A percentile compares a stretch with the other conserved stretches of the same genome.
Evolutionary conservation across 2,888 invertebrate species (phyloP).

Genomic region (Agrotis segetum): DNA sequence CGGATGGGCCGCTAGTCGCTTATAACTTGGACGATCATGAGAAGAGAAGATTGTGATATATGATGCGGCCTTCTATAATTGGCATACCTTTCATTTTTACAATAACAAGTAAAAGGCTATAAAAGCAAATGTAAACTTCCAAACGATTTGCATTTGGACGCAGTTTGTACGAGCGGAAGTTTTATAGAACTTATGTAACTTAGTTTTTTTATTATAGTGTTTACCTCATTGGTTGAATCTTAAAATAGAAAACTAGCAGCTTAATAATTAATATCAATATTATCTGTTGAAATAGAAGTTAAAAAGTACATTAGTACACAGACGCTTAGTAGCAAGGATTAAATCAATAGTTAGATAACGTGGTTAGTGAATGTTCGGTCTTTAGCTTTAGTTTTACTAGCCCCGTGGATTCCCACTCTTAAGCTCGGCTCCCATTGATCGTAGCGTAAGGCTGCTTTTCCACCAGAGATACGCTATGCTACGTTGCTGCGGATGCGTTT

Average conservation of each 20-base stretch:
- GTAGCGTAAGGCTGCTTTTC: too few species aligned
- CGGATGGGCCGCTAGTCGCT: too few species aligned
- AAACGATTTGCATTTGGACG: conserved; percentile 39
- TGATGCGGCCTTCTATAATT: conserved; percentile 64
- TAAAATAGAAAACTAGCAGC: conserved; percentile 4
- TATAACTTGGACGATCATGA: conserved; percentile 27
- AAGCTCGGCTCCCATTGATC: too few species aligned
- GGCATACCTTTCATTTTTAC: conserved; percentile 69
- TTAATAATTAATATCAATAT: neutral
- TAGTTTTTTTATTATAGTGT: conserved; percentile 1
- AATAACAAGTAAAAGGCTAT: conserved; percentile 51
- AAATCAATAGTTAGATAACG: too few species aligned
- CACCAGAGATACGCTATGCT: too few species aligned
- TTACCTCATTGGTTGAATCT: conserved; percentile 16
- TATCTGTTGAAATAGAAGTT: too few species aligned
- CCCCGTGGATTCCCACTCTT: too few species aligned
- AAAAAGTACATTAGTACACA: too few species aligned
- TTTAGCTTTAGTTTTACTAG: too few species aligned
- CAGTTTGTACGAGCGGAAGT: neutral
- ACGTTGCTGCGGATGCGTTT: too few species aligned
- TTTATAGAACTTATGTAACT: conserved; percentile 18
- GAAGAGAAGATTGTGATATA: conserved; percentile 64
- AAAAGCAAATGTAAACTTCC: conserved; percentile 49
- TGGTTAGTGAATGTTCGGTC: too few species aligned
- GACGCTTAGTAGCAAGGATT: too few species aligned